Conservation (phyloP, 2,113 vertebrate genomes). For the Pedionomus torquatus region DNA sequence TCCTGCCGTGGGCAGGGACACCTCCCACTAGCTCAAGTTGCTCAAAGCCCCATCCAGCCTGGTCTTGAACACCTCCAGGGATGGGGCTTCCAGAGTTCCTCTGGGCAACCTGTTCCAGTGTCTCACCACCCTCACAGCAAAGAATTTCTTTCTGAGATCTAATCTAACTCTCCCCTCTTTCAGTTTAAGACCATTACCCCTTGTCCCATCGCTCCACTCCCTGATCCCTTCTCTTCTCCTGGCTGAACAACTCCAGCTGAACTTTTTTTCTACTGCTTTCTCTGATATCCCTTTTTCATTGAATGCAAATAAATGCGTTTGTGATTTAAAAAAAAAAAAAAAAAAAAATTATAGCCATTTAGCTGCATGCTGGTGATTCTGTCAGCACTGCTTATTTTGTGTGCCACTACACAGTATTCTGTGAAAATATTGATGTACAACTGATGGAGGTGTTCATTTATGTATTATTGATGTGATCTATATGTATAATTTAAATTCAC, state of each 20-base stretch:
- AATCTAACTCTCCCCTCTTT: not conserved
- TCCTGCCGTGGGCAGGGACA: not conserved
- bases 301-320: not conserved
- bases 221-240: not conserved
- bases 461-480: not conserved
- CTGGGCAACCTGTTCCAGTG: not conserved
- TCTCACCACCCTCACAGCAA: not conserved
- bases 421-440: not conserved
- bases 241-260: not conserved
- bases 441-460: not conserved
- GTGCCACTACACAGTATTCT: not conserved
- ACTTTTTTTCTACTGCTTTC: not conserved
- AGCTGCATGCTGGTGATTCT: not conserved
- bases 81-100: not conserved
- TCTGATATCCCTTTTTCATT: not conserved
- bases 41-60: not conserved
- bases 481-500: conserved; percentile 29
- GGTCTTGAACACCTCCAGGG: not conserved
- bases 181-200: not conserved
- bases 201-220: not conserved
- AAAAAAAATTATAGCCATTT: not conserved
- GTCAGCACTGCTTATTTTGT: not conserved
- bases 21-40: not conserved
- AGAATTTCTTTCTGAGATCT: not conserved
- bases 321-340: not conserved